Evolutionary conservation across 2,888 invertebrate species (phyloP), one percentile per base, ranked within the genome.

Genomic region (Gisinianus flammeolus): DNA sequence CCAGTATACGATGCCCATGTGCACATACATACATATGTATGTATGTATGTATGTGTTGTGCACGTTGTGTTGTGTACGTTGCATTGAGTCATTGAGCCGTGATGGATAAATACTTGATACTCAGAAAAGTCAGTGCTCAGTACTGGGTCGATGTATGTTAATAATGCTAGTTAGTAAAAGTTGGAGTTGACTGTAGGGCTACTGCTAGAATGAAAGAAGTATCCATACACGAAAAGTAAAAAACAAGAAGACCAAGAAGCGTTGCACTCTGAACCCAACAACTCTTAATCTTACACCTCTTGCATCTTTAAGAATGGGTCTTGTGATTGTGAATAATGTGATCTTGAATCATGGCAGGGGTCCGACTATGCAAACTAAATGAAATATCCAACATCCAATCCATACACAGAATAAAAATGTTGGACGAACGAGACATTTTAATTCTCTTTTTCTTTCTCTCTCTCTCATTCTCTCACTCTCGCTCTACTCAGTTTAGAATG

Each of bases 281-380:
- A 56, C 76, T 76, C 56, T 76, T 76, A 76, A 76, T 76, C 76
- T 76, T 69, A 73, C 73, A 73, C 73, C 73, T n/a, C n/a, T 73
- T 73, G 67, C 66, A 67, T 67, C 68, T 77, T 19, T 24, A 58
- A 70, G 72, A 77, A 71, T 71, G 77, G 77, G 62, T 71, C 30
- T 33, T 62, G 72, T 79, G 76, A 79, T 76, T 79, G 76, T 76
- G 79, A 79, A 79, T 79, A 73, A 80, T 80, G 79, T 81, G 81
- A 78, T 79, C 81, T 76, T 73, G 73, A 79, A 81, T 79, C 81
- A 52, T 72, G 67, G 71, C 78, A 81, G 81, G 81, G 81, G 77
- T 58, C 79, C 5, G 24, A 6, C 62, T 62, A 62, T 62, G 68
- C 68, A 68, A 68, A 35, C 68, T 8, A 26, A 44, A 44, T 44